Base-by-base conservation (phyloP, 2,797 vertebrate genomes). In the Rhinatrema bivittatum region DNA sequence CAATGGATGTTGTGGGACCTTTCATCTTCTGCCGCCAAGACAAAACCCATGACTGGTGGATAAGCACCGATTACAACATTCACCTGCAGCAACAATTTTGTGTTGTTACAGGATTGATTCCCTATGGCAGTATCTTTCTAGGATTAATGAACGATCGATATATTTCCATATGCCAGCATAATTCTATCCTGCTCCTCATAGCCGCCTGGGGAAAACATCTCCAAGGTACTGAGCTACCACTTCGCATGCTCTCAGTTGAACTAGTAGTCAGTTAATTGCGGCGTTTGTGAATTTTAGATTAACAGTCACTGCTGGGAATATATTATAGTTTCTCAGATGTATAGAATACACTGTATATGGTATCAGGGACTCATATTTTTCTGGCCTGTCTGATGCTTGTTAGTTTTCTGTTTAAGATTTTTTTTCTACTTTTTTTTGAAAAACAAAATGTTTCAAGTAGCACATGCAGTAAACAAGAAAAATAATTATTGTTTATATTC, bases 101-200 rank as follows among this genome's bases (percentile, higher is more conserved):
- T 11, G n/a, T 13, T 2, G 34, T 60, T 26, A 1, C 1, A 11
- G n/a, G n/a, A n/a, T n/a, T 12, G 14, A 17, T 50, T 5, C 28
- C 26, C 39, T 47, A 11, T 19, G 48, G 29, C 37, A 39, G 43
- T 50, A 22, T 28, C 19, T 22, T 17, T 7, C 30, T 23, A 31
- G 20, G 39, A 20, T 23, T 38, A 39, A n/a, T n/a, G n/a, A n/a
- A 31, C 14, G 22, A 17, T 39, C 32, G 44, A 46, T 27, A 47
- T 39, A 53, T 29, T 16, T 25, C 51, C 34, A 5, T 23, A 17
- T 37, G 42, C 36, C 40, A 11, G 12, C 43, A 33, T 20, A 37
- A 44, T 47, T 60, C 53, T 37, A 39, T 32, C 18, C 21, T 33
- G 5, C 5, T 13, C 9, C 32, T 31, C n/a, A 2, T 33, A 46